Conservation (phyloP, 2,113 vertebrate genomes). For the Salvelinus namaycush region DNA sequence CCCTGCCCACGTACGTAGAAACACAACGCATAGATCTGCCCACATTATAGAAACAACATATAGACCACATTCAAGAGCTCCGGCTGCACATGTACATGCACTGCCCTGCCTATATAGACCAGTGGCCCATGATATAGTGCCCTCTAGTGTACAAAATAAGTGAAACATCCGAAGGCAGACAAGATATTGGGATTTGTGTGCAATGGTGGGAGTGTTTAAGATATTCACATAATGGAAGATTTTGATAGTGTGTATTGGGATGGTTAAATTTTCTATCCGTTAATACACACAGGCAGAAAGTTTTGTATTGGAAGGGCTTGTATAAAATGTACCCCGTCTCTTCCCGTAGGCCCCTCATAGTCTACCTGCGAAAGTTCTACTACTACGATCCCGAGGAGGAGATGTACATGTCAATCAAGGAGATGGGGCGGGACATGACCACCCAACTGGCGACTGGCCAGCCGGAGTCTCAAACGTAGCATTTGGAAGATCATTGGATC, state of each 20-base stretch:
- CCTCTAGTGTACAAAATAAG: neutral
- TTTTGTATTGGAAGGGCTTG: too few species aligned
- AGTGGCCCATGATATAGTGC: neutral
- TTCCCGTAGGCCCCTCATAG: constrained; percentile 83
- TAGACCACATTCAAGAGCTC: neutral
- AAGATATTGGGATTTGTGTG: too few species aligned
- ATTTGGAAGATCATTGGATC: constrained; percentile 22
- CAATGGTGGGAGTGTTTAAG: too few species aligned
- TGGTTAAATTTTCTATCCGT: too few species aligned
- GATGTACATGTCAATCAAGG: constrained; percentile 84
- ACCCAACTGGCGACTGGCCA: constrained; percentile 62
- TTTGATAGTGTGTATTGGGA: too few species aligned
- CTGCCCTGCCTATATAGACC: too few species aligned
- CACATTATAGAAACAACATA: too few species aligned
- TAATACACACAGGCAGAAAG: too few species aligned
- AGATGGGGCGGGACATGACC: constrained; percentile 73
- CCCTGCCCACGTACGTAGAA: constrained; percentile 78
- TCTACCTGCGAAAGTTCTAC: constrained; percentile 94
- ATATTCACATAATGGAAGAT: too few species aligned
- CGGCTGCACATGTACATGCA: neutral
- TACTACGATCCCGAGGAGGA: constrained; percentile 97
- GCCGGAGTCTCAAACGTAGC: constrained; percentile 81
- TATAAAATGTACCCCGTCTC: too few species aligned
- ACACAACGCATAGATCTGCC: neutral
- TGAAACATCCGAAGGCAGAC: too few species aligned